Conservation (phyloP, 2,797 vertebrate species). For the Macropodus opercularis region DNA sequence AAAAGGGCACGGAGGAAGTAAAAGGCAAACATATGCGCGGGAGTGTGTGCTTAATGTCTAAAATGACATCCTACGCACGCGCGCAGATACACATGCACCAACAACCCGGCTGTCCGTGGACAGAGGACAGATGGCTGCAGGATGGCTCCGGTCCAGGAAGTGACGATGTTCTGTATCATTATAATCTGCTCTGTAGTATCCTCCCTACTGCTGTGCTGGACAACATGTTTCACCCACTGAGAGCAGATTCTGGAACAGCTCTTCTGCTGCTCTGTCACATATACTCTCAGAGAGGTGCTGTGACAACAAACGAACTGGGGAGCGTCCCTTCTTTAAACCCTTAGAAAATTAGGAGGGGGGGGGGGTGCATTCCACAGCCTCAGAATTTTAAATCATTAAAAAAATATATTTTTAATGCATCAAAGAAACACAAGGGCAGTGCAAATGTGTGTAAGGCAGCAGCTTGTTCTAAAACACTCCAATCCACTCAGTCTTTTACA, state of each 20-base stretch:
- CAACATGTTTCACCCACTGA: constrained; percentile 81
- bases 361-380: background rate
- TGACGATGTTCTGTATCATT: constrained; percentile 79
- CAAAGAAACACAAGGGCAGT: constrained; percentile 12
- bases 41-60: constrained; percentile 49
- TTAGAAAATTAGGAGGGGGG: background rate
- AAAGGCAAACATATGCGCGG: constrained; percentile 48
- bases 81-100: constrained; percentile 35
- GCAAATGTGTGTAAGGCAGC: constrained; percentile 5
- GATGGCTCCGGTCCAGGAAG: constrained; percentile 79
- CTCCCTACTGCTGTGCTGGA: constrained; percentile 78
- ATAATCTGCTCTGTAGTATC: constrained; percentile 81
- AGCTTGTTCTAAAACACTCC: background rate
- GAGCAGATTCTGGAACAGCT: constrained; percentile 70
- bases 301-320: constrained; percentile 36
- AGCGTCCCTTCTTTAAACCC: constrained; percentile 28
- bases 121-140: constrained; percentile 80
- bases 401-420: constrained; percentile 1
- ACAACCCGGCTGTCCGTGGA: constrained; percentile 69
- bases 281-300: constrained; percentile 42
- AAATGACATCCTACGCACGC: constrained; percentile 39
- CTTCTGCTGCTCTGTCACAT: constrained; percentile 61
- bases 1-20: constrained; percentile 28
- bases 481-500: constrained; percentile 20
- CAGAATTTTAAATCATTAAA: constrained; percentile 8